Evolutionary conservation across 2,113 vertebrate genomes (phyloP).

Genomic region (Copsychus sechellarum): DNA sequence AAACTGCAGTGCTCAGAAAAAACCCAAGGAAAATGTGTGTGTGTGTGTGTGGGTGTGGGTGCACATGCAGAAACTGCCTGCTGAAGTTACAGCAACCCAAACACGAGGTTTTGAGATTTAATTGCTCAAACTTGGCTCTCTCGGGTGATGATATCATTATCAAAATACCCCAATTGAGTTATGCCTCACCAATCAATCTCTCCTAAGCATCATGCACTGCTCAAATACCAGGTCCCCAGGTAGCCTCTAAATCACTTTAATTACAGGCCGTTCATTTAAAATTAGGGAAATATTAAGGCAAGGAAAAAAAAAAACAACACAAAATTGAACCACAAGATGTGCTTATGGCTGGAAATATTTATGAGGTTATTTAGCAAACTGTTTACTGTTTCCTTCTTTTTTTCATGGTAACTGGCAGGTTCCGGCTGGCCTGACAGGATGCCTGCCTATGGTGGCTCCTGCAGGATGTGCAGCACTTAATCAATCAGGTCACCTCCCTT

Average conservation of each 20-base stretch:
- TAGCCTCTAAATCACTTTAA: constrained; percentile 74
- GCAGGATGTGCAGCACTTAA: neutral
- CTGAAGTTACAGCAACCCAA: constrained; percentile 3
- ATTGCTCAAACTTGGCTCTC: constrained; percentile 48
- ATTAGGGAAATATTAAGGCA: constrained; percentile 65
- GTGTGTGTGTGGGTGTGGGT: neutral
- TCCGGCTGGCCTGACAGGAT: neutral
- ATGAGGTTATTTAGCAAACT: constrained; percentile 41
- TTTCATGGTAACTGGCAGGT: neutral
- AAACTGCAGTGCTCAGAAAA: neutral
- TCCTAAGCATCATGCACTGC: neutral
- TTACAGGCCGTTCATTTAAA: constrained; percentile 73
- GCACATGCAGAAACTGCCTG: neutral
- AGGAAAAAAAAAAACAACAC: neutral
- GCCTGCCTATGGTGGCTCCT: neutral
- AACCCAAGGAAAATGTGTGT: neutral
- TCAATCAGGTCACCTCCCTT: neutral
- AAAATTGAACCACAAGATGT: constrained; percentile 51
- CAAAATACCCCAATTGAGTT: constrained; percentile 39
- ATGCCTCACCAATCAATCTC: constrained; percentile 59
- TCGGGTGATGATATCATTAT: constrained; percentile 25
- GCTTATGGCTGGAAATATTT: constrained; percentile 50
- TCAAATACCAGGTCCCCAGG: constrained; percentile 75
- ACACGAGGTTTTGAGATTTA: constrained; percentile 7
- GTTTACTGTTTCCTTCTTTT: neutral